These are phyloP conservation scores for Pimephales promelas DNA, from an alignment of 2,113 vertebrate species.

Conservation along the genomic window DNA sequence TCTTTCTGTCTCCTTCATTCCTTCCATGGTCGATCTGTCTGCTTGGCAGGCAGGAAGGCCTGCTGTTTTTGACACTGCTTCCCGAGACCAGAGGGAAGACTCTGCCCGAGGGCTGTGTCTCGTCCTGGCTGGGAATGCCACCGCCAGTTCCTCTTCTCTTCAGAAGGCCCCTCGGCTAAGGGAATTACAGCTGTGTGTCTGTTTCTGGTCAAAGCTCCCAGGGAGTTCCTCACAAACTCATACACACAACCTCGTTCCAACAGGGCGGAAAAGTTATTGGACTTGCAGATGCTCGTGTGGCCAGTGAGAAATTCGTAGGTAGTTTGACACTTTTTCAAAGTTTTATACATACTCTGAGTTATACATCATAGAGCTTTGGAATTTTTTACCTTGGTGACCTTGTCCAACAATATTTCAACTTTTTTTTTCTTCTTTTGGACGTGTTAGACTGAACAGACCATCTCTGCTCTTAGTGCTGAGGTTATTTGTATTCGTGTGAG, in stretches of 20 bases:
- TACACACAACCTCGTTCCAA: conserved; percentile 55
- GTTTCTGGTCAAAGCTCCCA: conserved; percentile 56
- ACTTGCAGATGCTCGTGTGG: neutral
- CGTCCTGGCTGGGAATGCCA: neutral
- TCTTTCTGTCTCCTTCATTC: conserved; percentile 18
- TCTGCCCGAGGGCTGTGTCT: neutral
- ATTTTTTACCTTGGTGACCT: neutral
- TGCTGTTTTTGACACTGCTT: conserved; percentile 20
- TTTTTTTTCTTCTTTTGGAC: conserved; percentile 9
- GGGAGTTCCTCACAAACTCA: conserved; percentile 71
- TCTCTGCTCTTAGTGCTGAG: neutral
- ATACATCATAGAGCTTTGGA: neutral
- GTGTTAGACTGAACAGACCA: conserved; percentile 2
- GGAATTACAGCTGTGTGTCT: conserved; percentile 46
- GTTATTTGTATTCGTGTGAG: conserved; percentile 11
- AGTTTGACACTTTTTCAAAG: conserved; percentile 26
- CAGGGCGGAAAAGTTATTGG: conserved; percentile 31
- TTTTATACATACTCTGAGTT: conserved; percentile 27
- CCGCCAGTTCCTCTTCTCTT: conserved; percentile 42
- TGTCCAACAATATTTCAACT: neutral
- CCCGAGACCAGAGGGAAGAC: neutral
- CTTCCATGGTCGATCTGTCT: conserved; percentile 29
- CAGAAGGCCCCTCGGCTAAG: conserved; percentile 45
- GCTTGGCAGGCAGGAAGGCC: conserved; percentile 35
- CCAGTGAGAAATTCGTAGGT: neutral